Base-by-base conservation (phyloP, 2,888 invertebrate genomes). In the Hydrotaea diabolus region DNA sequence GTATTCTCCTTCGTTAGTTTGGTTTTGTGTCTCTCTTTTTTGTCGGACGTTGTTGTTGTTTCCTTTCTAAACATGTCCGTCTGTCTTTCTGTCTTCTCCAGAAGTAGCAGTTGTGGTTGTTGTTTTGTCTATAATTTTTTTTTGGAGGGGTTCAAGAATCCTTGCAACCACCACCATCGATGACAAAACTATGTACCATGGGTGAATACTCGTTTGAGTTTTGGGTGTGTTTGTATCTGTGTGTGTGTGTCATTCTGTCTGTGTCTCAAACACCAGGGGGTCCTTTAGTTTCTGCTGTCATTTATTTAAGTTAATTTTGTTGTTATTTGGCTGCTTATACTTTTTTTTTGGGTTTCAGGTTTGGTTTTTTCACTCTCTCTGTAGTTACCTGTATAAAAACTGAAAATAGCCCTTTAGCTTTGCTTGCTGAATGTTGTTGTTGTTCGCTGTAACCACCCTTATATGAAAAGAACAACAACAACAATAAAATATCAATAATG, bases 221-320 rank as follows among this genome's bases (percentile, higher is more conserved):
- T 55, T n/a, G n/a, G 8, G 26, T 49, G 75, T 1, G 13, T 39
- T 3, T 9, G 9, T 19, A 19, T 39, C 11, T 55, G 21, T 43
- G 64, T 66, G 26, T 11, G 11, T 39, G 36, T 76, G 49, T 26
- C 17, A n/a, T 53, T 43, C 19, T 59, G 66, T 31, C 26, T 69
- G 71, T 75, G 55, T 72, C 64, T 84, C n/a, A 39, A 73, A 75
- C 75, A 57, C 49, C 46, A 64, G 78, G 81, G 75, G 75, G 77
- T 77, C 71, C 57, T 62, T 77, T 36, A 31, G 11, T 77, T 23
- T 39, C 43, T 62, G 55, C 59, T 73, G 59, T 73, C 72, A 55
- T 79, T 81, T 77, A 79, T 79, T 78, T 66, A 55, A 72, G 76
- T 77, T 75, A 80, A 75, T 83, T 77, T 80, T 57, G 26, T 43